phyloP scores from a whole-genome alignment of 2,797 vertebrate species.

The Spea hammondii region DNA sequence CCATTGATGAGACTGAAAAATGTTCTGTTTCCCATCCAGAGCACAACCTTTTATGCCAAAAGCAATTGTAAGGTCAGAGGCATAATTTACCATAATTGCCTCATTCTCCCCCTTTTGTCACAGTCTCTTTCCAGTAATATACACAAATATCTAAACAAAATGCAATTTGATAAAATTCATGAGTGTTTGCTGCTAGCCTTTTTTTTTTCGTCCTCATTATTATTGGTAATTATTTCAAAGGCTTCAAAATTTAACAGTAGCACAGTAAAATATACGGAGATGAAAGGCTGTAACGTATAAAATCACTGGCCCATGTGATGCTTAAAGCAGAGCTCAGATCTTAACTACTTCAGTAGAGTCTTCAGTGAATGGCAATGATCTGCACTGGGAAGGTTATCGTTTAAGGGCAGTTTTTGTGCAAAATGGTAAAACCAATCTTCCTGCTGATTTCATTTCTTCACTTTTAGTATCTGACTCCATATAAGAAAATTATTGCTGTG shows the following conservation, averaged over 20 bases:
- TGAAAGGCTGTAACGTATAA: conserved; percentile 6
- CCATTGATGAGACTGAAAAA: conserved; percentile 42
- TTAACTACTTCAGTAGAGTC: neutral
- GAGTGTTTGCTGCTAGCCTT: conserved; percentile 51
- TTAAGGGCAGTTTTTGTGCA: neutral
- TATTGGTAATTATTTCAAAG: conserved; percentile 23
- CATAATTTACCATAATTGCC: conserved; percentile 70
- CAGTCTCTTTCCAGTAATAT: conserved; percentile 64
- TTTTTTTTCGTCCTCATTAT: conserved; percentile 37
- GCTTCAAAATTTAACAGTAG: conserved; percentile 11
- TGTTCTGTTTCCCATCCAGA: conserved; percentile 28
- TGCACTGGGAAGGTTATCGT: too few species aligned
- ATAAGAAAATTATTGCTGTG: too few species aligned
- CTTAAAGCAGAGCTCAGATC: neutral
- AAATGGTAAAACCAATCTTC: neutral
- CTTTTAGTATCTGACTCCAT: too few species aligned
- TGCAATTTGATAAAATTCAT: conserved; percentile 72
- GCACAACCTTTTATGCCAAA: conserved; percentile 52
- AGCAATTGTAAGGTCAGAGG: conserved; percentile 60
- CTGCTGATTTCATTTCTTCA: neutral
- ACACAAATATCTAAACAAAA: conserved; percentile 62
- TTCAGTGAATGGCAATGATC: neutral
- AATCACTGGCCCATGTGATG: conserved; percentile 13
- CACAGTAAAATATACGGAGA: conserved; percentile 11
- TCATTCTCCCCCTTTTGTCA: conserved; percentile 68